phyloP scores from a whole-genome alignment of 2,888 invertebrate genomes.

The Crioceris asparagi region DNA sequence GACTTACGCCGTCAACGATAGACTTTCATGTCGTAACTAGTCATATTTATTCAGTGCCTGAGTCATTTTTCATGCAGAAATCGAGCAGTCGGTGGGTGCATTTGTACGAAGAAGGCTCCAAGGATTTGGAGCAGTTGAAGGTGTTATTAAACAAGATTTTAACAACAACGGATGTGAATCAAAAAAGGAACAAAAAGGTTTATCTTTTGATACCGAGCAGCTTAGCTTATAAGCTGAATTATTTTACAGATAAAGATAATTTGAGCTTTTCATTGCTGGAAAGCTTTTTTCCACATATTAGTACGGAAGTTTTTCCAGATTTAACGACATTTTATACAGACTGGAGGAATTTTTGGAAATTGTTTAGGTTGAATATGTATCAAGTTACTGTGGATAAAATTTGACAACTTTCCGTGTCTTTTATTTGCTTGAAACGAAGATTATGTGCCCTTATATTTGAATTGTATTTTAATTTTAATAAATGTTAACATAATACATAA shows the following conservation, averaged over 20 bases:
- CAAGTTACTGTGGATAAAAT: background rate
- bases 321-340: no score
- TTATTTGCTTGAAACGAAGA: no score
- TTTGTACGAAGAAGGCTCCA: conserved; percentile 60
- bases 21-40: conserved; percentile 64
- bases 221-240: conserved; percentile 45
- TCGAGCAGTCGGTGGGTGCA: conserved; percentile 54
- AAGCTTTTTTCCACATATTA: conserved; percentile 66
- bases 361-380: background rate
- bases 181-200: conserved; percentile 49
- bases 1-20: conserved; percentile 38
- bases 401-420: no score
- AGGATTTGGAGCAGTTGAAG: conserved; percentile 47
- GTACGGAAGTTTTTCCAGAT: conserved; percentile 61
- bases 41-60: conserved; percentile 65
- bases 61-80: conserved; percentile 59
- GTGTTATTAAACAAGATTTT: no score
- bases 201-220: conserved; percentile 64
- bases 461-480: no score
- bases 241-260: conserved; percentile 30
- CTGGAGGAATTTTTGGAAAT: background rate
- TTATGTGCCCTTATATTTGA: no score
- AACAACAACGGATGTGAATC: no score
- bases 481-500: no score
- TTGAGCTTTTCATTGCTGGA: conserved; percentile 43